phyloP scores from a whole-genome alignment of 1,140 invertebrate species.

The Maniola jurtina region DNA sequence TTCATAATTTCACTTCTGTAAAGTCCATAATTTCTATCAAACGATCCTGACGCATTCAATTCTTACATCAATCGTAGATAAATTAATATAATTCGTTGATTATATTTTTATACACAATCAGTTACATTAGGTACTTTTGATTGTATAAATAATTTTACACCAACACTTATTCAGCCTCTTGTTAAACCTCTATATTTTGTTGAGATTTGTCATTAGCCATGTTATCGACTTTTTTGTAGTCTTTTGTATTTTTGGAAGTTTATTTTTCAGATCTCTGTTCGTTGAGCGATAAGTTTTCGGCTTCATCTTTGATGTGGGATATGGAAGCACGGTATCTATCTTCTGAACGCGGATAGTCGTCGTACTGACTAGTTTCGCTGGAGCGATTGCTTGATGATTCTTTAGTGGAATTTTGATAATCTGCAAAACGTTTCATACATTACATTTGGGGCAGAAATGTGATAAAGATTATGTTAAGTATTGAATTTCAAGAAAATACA shows the following conservation, averaged over 20 bases:
- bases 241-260: constrained; percentile 27
- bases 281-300: constrained; percentile 75
- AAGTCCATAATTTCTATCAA: constrained; percentile 21
- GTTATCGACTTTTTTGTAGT: constrained; percentile 7
- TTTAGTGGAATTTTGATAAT: constrained; percentile 62
- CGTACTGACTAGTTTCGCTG: constrained; percentile 67
- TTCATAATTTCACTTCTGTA: constrained; percentile 36
- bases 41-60: constrained; percentile 8
- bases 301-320: constrained; percentile 71
- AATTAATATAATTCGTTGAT: constrained; percentile 12
- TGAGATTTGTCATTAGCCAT: constrained; percentile 12
- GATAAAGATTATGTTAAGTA: background rate
- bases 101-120: constrained; percentile 1
- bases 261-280: constrained; percentile 75
- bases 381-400: constrained; percentile 68
- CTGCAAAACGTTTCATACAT: constrained; percentile 29
- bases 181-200: constrained; percentile 8
- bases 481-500: background rate
- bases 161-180: constrained; percentile 25
- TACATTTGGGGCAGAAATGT: no score
- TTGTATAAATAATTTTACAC: background rate
- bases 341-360: constrained; percentile 62
- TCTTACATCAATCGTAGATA: constrained; percentile 2
- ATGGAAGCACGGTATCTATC: constrained; percentile 64
- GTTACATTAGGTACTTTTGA: background rate